Conservation (phyloP, 2,113 vertebrate genomes). For the Triplophysa dalaica region DNA sequence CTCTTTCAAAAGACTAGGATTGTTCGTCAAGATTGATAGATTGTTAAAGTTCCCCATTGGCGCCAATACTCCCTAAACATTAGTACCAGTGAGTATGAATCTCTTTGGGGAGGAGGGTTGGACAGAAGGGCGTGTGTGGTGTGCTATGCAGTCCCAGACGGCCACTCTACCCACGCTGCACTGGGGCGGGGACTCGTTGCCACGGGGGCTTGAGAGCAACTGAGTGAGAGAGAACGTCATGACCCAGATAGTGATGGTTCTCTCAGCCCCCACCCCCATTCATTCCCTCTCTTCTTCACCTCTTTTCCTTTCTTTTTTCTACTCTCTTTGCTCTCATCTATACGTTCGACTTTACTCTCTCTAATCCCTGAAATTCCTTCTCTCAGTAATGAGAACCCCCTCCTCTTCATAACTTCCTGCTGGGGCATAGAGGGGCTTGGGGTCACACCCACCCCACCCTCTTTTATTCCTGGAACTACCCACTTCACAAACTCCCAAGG, state of each 20-base stretch:
- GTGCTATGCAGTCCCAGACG: slow-evolving; percentile 45
- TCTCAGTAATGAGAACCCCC: slow-evolving; percentile 42
- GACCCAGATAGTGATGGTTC: slow-evolving; percentile 72
- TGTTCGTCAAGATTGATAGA: not conserved
- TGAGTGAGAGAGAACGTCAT: slow-evolving; percentile 61
- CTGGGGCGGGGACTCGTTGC: slow-evolving; percentile 46
- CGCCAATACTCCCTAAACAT: not conserved
- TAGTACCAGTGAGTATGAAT: not conserved
- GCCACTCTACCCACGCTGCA: slow-evolving; percentile 48
- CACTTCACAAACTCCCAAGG: slow-evolving; percentile 48
- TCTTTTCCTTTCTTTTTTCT: slow-evolving; percentile 17
- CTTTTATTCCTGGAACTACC: slow-evolving; percentile 67
- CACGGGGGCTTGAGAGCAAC: slow-evolving; percentile 48
- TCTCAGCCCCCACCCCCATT: slow-evolving; percentile 18
- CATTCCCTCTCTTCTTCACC: not conserved
- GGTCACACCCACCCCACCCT: slow-evolving; percentile 77
- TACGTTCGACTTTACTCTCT: slow-evolving; percentile 21
- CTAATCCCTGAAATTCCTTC: slow-evolving; percentile 57
- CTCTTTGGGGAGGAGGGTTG: slow-evolving; percentile 15
- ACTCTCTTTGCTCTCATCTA: slow-evolving; percentile 6
- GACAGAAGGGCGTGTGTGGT: slow-evolving; percentile 33
- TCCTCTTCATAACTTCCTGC: slow-evolving; percentile 69
- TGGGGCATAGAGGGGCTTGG: slow-evolving; percentile 59
- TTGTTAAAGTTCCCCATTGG: not conserved
- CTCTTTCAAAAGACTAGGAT: not conserved